Evolutionary conservation across 1,140 invertebrate genomes (phyloP).

Genomic region (Aplysia californica): DNA sequence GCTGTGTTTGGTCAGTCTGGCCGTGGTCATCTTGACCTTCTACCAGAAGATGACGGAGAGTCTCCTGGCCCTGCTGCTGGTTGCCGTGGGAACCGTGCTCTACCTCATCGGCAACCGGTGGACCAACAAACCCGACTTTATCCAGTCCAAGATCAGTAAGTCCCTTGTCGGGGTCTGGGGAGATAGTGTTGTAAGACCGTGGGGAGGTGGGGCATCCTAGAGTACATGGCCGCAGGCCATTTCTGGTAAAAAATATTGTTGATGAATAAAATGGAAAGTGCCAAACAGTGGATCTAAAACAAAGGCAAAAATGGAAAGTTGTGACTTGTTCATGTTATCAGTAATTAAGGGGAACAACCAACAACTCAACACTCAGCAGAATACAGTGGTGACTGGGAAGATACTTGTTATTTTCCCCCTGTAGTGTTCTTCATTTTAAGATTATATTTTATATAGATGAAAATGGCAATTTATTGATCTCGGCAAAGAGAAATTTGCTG

Average conservation of each 20-base stretch:
- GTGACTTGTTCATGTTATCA: no score
- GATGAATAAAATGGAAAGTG: not conserved
- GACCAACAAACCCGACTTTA: constrained; percentile 75
- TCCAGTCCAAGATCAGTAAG: constrained; percentile 79
- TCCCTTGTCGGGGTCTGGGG: not conserved
- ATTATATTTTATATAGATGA: no score
- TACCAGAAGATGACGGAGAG: constrained; percentile 84
- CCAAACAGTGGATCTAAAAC: not conserved
- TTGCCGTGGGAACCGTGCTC: constrained; percentile 70
- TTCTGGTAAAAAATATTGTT: not conserved
- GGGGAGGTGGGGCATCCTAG: no score
- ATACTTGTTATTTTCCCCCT: no score
- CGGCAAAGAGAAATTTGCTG: no score
- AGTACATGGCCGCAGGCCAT: not conserved
- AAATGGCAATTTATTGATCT: no score
- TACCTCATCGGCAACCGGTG: constrained; percentile 69
- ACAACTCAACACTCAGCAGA: no score
- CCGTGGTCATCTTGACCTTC: constrained; percentile 60
- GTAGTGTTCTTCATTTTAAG: no score
- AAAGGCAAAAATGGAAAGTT: not conserved
- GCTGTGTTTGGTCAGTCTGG: constrained; percentile 56
- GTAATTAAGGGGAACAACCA: no score
- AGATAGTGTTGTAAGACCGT: not conserved
- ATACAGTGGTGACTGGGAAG: no score
- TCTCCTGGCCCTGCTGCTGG: constrained; percentile 79